phyloP scores from a whole-genome alignment of 2,888 invertebrate genomes.

The Parascotia fuliginaria region DNA sequence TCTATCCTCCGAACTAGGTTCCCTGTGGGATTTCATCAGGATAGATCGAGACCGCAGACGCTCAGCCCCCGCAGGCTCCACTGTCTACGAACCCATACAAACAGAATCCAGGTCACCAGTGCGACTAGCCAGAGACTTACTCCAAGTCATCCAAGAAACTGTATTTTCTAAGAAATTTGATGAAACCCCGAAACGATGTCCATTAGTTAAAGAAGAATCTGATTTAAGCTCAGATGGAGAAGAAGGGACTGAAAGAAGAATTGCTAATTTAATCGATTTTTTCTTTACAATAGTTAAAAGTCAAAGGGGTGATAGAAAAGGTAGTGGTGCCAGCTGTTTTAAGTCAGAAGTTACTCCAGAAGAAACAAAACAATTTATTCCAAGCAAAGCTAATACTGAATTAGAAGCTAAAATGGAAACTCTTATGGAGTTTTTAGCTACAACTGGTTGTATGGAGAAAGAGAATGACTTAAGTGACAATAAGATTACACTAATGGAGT shows the following conservation, averaged over 20 bases:
- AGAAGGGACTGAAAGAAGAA: slow-evolving; percentile 71
- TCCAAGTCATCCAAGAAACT: slow-evolving; percentile 80
- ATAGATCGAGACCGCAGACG: slow-evolving; percentile 68
- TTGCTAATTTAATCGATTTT: slow-evolving; percentile 80
- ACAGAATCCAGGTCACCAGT: slow-evolving; percentile 68
- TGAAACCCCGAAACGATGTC: slow-evolving; percentile 68
- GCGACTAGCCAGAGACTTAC: slow-evolving; percentile 71
- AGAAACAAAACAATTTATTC: slow-evolving; percentile 59
- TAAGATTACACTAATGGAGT: slow-evolving; percentile 82
- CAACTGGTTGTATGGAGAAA: slow-evolving; percentile 74
- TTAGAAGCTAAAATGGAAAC: slow-evolving; percentile 83
- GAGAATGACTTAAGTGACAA: slow-evolving; percentile 64
- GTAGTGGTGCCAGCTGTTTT: slow-evolving; percentile 76
- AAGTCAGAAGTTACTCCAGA: slow-evolving; percentile 72
- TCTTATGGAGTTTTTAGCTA: slow-evolving; percentile 77
- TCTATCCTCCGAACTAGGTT: slow-evolving; percentile 75
- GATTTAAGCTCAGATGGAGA: slow-evolving; percentile 75
- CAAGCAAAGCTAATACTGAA: slow-evolving; percentile 70
- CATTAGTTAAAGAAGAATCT: slow-evolving; percentile 77
- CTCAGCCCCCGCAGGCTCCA: slow-evolving; percentile 62
- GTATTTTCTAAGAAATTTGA: slow-evolving; percentile 70
- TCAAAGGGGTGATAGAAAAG: slow-evolving; percentile 75
- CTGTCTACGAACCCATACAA: slow-evolving; percentile 61
- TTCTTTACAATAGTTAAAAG: slow-evolving; percentile 82
- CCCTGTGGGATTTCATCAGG: slow-evolving; percentile 78